Base-by-base conservation (phyloP, 35 echinoderm and acorn worm genomes). In the Anneissia japonica region DNA sequence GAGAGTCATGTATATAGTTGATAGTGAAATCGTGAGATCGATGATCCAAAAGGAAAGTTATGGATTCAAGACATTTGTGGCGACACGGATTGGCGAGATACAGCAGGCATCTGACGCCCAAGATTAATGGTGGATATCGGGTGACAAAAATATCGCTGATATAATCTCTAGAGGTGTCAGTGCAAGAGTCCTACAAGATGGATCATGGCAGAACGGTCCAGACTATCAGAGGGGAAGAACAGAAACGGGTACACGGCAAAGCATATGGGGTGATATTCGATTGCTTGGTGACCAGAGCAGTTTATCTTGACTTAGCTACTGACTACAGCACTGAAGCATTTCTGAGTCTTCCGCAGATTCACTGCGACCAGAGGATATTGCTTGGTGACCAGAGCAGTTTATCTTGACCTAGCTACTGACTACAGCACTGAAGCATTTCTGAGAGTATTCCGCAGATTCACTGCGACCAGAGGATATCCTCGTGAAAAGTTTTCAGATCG, bases 1-100 rank as follows among this genome's bases (percentile, higher is more conserved):
- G 0, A 82, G 73, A 87, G 90, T 82, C 0, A 17, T 82, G 0
- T 86, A 91, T 28, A 51, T 87, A 21, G 90, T 91, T 11, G 90
- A 91, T 79, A 91, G 90, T 35, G 90, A 91, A 33, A 91, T 87
- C 28, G 90, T 91, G 19, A 41, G 90, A 51, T 45, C 84, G 0
- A 91, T 87, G 90, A 83, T 91, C 13, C 84, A 91, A 36, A 91
- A 91, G 36, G 13, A 77, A 33, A 91, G 90, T 32, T 91, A 91
- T 77, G 90, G 90, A 0, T 87, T 91, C 79, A 91, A 91, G 29
- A 91, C 90, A 14, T 86, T 91, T 77, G 90, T 39, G 3, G 90
- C 90, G 23, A 87, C 84, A 31, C 74, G 84, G 37, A 87, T 91
- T 72, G 84, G 90, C 3, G 90, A 91, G 34, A 91, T 91, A 23